A percentile compares a stretch with the other conserved stretches of the same genome.
phyloP scores from a whole-genome alignment of 2,797 vertebrate species.

The Xiphorhynchus erythropygius region DNA sequence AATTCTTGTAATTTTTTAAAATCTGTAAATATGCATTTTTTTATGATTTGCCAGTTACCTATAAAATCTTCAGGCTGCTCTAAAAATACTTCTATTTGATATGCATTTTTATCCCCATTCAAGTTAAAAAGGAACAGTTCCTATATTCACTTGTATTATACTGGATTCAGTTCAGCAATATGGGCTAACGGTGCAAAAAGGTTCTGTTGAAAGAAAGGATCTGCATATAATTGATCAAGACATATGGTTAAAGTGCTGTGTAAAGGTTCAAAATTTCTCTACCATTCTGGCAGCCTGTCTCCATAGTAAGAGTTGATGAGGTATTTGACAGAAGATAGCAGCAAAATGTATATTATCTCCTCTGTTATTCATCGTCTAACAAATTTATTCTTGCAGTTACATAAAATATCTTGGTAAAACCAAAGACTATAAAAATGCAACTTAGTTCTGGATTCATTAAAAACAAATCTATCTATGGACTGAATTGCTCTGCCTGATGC shows the following conservation, averaged over 20 bases:
- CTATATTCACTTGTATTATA: neutral
- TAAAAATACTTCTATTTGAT: neutral
- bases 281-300: neutral
- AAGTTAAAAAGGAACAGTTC: neutral
- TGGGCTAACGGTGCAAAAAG: neutral
- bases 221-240: conserved; percentile 22
- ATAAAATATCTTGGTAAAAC: neutral
- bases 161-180: conserved; percentile 21
- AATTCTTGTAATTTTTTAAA: neutral
- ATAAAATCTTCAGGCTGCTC: neutral
- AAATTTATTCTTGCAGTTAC: neutral
- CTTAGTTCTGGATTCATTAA: neutral
- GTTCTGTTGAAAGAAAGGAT: neutral
- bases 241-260: conserved; percentile 7
- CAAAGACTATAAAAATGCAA: neutral
- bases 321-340: neutral
- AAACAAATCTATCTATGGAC: accelerated
- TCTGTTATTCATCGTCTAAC: neutral
- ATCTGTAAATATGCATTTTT: neutral
- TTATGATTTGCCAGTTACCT: neutral
- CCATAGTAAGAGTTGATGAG: neutral
- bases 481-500: neutral
- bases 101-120: neutral
- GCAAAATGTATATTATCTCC: neutral
- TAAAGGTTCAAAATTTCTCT: conserved; percentile 26